Evolutionary conservation across 2,797 vertebrate genomes (phyloP).

Genomic region (Micrastur ruficollis): DNA sequence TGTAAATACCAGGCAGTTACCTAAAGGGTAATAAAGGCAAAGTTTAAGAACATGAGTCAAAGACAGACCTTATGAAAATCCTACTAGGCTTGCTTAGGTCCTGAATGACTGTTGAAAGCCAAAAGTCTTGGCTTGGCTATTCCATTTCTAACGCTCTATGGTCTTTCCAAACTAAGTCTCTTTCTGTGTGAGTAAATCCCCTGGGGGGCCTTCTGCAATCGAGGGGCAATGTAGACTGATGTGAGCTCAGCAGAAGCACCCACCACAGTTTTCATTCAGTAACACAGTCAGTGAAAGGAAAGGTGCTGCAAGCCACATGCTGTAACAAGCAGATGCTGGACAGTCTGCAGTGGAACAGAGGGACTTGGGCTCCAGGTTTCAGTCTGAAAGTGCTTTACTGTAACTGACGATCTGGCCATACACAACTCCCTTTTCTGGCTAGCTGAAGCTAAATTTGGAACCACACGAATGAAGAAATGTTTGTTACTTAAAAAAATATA

Average conservation of each 20-base stretch:
- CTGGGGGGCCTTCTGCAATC: not conserved
- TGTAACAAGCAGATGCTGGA: not conserved
- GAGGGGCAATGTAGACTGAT: fast-evolving
- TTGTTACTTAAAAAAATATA: not conserved
- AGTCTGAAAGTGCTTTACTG: not conserved
- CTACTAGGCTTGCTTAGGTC: not conserved
- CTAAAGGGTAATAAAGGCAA: not conserved
- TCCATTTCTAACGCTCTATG: not conserved
- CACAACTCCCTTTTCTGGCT: not conserved
- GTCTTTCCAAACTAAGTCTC: not conserved
- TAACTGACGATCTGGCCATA: not conserved
- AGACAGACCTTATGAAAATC: not conserved
- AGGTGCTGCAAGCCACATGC: not conserved
- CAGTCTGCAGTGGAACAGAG: not conserved
- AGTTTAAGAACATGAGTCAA: not conserved
- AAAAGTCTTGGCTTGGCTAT: not conserved
- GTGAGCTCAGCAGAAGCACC: not conserved
- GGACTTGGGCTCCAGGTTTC: not conserved
- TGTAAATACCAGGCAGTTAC: not conserved
- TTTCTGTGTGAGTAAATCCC: not conserved
- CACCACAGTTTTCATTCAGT: not conserved
- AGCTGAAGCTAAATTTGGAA: not conserved
- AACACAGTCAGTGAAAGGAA: not conserved
- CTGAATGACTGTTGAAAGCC: not conserved
- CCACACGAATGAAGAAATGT: not conserved